Conservation (phyloP, 1,140 invertebrate species). For the Chironomus striatipennis region DNA sequence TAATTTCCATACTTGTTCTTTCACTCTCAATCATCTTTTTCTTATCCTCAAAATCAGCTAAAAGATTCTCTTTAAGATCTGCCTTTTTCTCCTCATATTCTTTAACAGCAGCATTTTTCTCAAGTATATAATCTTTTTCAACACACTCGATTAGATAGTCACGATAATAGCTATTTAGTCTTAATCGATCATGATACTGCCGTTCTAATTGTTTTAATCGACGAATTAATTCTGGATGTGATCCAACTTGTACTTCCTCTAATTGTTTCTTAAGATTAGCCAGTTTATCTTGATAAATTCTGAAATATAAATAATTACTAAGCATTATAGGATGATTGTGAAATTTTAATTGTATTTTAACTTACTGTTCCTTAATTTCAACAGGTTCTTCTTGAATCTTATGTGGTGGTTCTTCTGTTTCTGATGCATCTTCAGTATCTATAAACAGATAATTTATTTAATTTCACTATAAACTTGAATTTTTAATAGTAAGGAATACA, state of each 20-base stretch:
- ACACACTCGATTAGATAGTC: constrained; percentile 78
- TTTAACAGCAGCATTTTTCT: constrained; percentile 77
- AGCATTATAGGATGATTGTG: not conserved
- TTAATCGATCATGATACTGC: constrained; percentile 66
- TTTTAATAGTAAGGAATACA: not conserved
- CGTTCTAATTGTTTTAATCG: constrained; percentile 74
- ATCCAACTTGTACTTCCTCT: constrained; percentile 76
- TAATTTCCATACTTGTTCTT: constrained; percentile 75
- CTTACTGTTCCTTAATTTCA: constrained; percentile 88
- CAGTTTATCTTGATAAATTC: constrained; percentile 91
- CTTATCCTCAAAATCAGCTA: constrained; percentile 89
- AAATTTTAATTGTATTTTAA: constrained; percentile 29
- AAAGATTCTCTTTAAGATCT: constrained; percentile 81
- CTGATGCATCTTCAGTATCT: constrained; percentile 87
- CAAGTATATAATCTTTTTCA: constrained; percentile 77
- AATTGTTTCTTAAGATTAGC: constrained; percentile 81
- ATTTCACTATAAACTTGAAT: not conserved
- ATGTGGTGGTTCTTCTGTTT: constrained; percentile 57
- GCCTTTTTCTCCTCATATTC: constrained; percentile 92
- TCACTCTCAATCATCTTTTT: constrained; percentile 82
- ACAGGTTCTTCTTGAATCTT: constrained; percentile 64
- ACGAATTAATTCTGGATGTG: constrained; percentile 77
- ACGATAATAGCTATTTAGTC: constrained; percentile 72
- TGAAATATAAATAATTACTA: constrained; percentile 39
- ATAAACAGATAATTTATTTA: constrained; percentile 31